Base-by-base conservation (phyloP, 1,140 invertebrate species). In the Drosophila arawakana region DNA sequence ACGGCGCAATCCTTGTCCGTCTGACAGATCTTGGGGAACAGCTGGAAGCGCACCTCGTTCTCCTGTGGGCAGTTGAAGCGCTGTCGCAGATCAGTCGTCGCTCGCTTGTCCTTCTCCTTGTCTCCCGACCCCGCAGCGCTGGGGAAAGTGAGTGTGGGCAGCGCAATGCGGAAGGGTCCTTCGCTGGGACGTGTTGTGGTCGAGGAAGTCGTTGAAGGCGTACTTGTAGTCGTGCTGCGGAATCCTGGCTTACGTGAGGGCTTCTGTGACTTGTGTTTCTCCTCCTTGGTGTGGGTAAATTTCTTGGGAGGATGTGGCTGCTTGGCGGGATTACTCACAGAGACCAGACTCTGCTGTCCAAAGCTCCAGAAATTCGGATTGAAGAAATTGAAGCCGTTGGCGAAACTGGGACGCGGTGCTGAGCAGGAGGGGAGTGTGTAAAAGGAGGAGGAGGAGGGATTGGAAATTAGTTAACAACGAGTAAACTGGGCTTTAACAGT, bases 1-100 rank as follows among this genome's bases (percentile, higher is more conserved):
- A 90, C 80, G 18, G 92, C 92, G 63, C 94, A 94, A 58, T 94
- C 94, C 7, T 93, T 85, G 80, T 94, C 94, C 35, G 91, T 93
- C 62, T 94, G 93, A 69, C 94, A 94, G 5, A 93, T 93, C 55
- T 94, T 93, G 3, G 93, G 93, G 66, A 94, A 94, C 57, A 94
- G 79, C 41, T 93, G 81, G 69, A 93, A 93, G 0, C 93, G 90
- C 10, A 93, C 82, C 62, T 93, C 92, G 25, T 91, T 93, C 50
- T 93, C 78, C 35, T 93, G 93, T 15, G 94, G 94, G 34, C 94
- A 94, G 47, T 93, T 92, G 70, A 93, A 90, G 7, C 85, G 72
- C 7, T 71, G 44, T 0, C 90, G 80, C n/a, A 92, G 55, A 62
- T 79, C 68, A 21, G 68, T 68, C 0, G 78, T 67, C 3, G 73